Evolutionary conservation across 2,888 invertebrate species (phyloP).

Genomic region (Stenolophus ochropezus): DNA sequence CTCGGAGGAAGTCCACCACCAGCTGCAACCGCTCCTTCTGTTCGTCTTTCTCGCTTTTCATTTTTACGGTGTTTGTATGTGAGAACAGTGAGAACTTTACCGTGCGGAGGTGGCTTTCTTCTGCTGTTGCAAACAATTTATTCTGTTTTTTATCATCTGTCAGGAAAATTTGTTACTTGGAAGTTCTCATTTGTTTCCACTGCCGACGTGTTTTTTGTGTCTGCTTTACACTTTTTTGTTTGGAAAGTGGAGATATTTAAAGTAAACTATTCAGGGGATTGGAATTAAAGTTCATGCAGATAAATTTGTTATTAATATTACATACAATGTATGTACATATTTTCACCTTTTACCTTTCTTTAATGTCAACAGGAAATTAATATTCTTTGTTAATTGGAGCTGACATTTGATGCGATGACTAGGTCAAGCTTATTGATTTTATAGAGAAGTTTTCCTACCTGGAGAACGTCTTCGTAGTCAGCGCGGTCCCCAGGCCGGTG

Average conservation of each 20-base stretch:
- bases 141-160: slow-evolving; percentile 34
- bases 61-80: too few species aligned
- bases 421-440: not conserved
- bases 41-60: slow-evolving; percentile 53
- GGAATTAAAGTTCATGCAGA: not conserved
- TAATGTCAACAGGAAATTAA: not conserved
- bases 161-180: slow-evolving; percentile 21
- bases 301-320: not conserved
- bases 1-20: slow-evolving; percentile 63
- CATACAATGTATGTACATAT: not conserved
- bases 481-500: slow-evolving; percentile 76
- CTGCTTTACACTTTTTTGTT: slow-evolving; percentile 22
- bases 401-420: not conserved
- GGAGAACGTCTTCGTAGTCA: slow-evolving; percentile 82
- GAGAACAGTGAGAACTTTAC: too few species aligned
- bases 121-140: slow-evolving; percentile 15
- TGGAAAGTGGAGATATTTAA: slow-evolving; percentile 16
- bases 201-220: slow-evolving; percentile 18
- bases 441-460: slow-evolving; percentile 65
- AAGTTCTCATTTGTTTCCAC: slow-evolving; percentile 38
- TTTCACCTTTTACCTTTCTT: not conserved
- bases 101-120: not conserved
- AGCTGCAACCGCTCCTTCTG: slow-evolving; percentile 64
- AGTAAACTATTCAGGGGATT: slow-evolving; percentile 16
- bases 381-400: not conserved